Percentiles rank a stretch among this genome's conserved stretches.
Evolutionary conservation across 2,888 invertebrate genomes (phyloP).

Genomic region (Drosophila incognita): DNA sequence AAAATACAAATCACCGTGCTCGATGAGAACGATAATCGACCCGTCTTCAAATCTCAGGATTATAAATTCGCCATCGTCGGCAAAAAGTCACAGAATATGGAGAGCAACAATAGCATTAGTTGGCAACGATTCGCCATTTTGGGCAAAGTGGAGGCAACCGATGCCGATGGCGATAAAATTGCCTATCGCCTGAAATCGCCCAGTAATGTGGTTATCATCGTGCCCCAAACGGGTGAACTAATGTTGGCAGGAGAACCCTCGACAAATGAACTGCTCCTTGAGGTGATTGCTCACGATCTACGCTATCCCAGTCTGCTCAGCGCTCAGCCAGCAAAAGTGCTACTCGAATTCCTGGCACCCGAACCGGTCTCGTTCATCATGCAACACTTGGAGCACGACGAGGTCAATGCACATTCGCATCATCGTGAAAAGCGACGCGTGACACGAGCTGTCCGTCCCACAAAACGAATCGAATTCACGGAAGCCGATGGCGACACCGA

Average conservation of each 20-base stretch:
- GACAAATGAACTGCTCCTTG: slow-evolving; percentile 87
- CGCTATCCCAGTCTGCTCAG: slow-evolving; percentile 90
- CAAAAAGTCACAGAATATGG: slow-evolving; percentile 86
- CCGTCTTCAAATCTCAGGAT: slow-evolving; percentile 91
- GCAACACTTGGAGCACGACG: slow-evolving; percentile 86
- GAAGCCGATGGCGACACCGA: slow-evolving; percentile 96
- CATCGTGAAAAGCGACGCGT: slow-evolving; percentile 91
- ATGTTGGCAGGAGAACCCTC: slow-evolving; percentile 92
- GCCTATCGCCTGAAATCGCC: slow-evolving; percentile 93
- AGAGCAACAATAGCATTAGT: slow-evolving; percentile 87
- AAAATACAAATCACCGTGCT: slow-evolving; percentile 90
- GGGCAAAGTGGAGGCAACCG: slow-evolving; percentile 93
- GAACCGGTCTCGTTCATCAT: slow-evolving; percentile 87
- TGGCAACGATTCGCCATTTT: slow-evolving; percentile 93
- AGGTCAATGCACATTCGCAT: slow-evolving; percentile 86
- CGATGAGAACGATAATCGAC: slow-evolving; percentile 97
- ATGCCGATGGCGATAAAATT: slow-evolving; percentile 96
- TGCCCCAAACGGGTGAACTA: slow-evolving; percentile 96
- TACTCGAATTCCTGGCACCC: slow-evolving; percentile 89
- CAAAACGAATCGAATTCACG: slow-evolving; percentile 95
- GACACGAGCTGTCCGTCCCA: slow-evolving; percentile 96
- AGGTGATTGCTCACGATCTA: slow-evolving; percentile 93
- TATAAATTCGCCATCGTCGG: slow-evolving; percentile 92
- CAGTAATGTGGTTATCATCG: slow-evolving; percentile 93
- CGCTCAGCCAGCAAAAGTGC: slow-evolving; percentile 90